Evolutionary conservation across 2,113 vertebrate genomes (phyloP), one percentile per base, ranked within the genome.

Genomic region (Burhinus bistriatus): DNA sequence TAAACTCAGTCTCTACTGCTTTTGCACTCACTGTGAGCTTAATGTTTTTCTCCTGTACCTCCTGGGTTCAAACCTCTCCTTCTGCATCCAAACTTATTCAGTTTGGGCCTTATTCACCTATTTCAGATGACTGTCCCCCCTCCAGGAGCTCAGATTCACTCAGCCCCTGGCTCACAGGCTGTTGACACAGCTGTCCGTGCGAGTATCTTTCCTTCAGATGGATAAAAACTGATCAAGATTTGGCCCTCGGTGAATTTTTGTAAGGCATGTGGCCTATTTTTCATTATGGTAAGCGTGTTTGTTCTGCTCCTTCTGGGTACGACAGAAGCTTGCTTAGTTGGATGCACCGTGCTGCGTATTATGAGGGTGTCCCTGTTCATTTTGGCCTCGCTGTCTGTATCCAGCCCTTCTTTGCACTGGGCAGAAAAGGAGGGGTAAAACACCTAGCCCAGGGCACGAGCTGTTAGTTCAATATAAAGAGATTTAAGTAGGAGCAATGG

Each of bases 171-270:
- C 94, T 96, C 76, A 34, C 55, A 55, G 68, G 83, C 80, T 97
- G 96, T 97, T 97, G 95, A 97, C 93, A 97, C 97, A 97, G 93
- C 96, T 97, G 97, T 95, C 79, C 0, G 1, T 92, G 34, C 0
- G 1, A 95, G 80, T 94, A 30, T 96, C 87, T 80, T 93, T 89
- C 68, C 89, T 96, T 93, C 86, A 89, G 64, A 94, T 59, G 96
- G 96, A 96, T 93, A 96, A 96, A 96, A 97, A 81, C 79, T 52
- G 90, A 97, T 95, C 90, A 92, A 94, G 88, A 88, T 92, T 88
- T 97, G 96, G 96, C 90, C 92, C 55, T 78, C 42, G 51, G 79
- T 92, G 90, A 90, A 90, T 93, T 97, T 95, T 94, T 90, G 42
- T 94, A 93, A 96, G 88, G 75, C 90, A 95, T 30, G 54, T 52